A percentile compares a stretch with the other conserved stretches of the same genome.
phyloP scores from a whole-genome alignment of 2,797 vertebrate species.

The Melanotaenia pygmaea region DNA sequence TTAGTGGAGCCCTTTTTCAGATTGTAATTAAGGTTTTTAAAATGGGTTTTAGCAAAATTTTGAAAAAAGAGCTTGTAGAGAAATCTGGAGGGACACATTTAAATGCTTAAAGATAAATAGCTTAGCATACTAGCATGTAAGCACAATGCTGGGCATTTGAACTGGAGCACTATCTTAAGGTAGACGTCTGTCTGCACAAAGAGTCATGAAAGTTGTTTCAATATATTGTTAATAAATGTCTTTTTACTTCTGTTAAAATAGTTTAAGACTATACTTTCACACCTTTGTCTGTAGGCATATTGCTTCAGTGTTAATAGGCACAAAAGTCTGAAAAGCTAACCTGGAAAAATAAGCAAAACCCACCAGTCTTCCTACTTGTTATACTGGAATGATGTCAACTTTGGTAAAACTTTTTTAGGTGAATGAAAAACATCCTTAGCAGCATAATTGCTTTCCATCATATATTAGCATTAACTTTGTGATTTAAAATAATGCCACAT shows the following conservation, averaged over 20 bases:
- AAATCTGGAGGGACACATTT: neutral
- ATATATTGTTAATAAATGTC: too few species aligned
- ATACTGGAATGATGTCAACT: neutral
- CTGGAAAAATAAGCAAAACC: too few species aligned
- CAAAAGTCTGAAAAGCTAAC: too few species aligned
- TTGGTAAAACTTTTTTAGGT: too few species aligned
- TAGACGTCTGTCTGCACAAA: too few species aligned
- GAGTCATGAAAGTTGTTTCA: too few species aligned
- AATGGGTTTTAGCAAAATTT: constrained; percentile 26
- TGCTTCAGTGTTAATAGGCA: too few species aligned
- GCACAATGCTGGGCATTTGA: neutral
- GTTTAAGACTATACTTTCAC: neutral
- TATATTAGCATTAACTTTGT: neutral
- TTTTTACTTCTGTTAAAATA: too few species aligned
- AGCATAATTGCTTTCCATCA: too few species aligned
- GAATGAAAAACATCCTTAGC: neutral
- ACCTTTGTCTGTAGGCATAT: too few species aligned
- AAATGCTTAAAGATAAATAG: neutral
- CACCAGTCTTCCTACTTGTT: too few species aligned
- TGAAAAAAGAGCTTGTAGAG: neutral
- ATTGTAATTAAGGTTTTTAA: constrained; percentile 19
- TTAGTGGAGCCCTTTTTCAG: constrained; percentile 27
- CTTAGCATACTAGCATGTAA: neutral
- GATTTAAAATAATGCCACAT: neutral
- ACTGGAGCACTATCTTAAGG: too few species aligned